These are phyloP conservation scores for Globia sparganii DNA, from an alignment of 2,888 invertebrate genomes.

Conservation along the genomic window DNA sequence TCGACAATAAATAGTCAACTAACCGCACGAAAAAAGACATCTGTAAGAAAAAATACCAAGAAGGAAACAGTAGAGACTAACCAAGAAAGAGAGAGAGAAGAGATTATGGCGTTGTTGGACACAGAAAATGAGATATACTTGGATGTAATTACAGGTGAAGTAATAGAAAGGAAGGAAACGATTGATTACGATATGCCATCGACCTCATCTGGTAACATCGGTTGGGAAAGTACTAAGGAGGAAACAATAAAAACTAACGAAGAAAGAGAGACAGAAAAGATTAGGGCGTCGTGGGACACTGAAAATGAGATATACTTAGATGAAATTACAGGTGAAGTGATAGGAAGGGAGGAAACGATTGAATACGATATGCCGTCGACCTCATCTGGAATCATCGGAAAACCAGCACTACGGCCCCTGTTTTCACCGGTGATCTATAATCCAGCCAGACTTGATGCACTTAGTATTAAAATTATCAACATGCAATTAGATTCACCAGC, in stretches of 20 bases:
- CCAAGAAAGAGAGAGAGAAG: neutral
- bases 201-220: constrained; percentile 4
- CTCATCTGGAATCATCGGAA: constrained; percentile 3
- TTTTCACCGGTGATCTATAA: constrained; percentile 3
- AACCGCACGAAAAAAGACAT: neutral
- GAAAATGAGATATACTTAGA: neutral
- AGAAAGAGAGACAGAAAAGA: no score
- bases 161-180: neutral
- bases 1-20: constrained; percentile 4
- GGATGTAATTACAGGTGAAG: neutral
- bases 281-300: neutral
- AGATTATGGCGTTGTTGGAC: neutral
- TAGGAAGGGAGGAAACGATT: neutral
- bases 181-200: neutral
- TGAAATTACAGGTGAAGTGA: constrained; percentile 2
- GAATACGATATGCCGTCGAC: neutral
- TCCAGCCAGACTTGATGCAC: neutral
- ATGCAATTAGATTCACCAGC: neutral
- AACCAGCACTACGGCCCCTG: neutral
- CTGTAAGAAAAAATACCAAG: constrained; percentile 1
- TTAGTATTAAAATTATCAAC: constrained; percentile 24
- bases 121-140: neutral
- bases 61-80: neutral
- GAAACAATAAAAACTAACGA: no score
- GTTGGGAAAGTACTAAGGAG: no score